These are phyloP conservation scores for Ptychodera flava DNA, from an alignment of 35 echinoderm and acorn worm species.

Conservation along the genomic window DNA sequence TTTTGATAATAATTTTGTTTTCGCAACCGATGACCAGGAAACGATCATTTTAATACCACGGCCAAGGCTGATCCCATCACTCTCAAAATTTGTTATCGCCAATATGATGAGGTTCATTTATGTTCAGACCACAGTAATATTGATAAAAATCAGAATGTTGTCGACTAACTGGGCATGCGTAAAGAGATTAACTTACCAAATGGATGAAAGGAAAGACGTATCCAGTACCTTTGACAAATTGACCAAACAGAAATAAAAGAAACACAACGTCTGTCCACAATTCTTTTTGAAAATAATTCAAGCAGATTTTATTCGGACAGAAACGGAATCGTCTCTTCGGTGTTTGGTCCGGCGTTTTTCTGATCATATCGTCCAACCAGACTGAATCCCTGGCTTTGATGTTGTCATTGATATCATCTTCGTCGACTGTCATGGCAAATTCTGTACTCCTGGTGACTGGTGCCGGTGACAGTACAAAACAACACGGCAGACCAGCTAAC, in stretches of 20 bases:
- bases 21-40: no score
- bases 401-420: slow-evolving; percentile 14
- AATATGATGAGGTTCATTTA: no score
- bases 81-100: no score
- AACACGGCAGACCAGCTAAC: slow-evolving; percentile 75
- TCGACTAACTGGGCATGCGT: no score
- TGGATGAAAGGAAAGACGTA: slow-evolving; percentile 98
- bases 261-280: slow-evolving; percentile 75
- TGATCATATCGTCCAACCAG: slow-evolving; percentile 86
- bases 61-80: no score
- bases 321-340: slow-evolving; percentile 13
- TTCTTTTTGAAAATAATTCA: slow-evolving; percentile 5
- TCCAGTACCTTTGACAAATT: slow-evolving; percentile 81
- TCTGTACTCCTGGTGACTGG: no score
- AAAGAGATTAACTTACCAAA: slow-evolving; percentile 86
- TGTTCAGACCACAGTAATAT: no score
- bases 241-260: slow-evolving; percentile 57
- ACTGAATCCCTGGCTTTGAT: slow-evolving; percentile 24
- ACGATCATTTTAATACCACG: no score
- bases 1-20: no score
- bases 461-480: slow-evolving; percentile 60
- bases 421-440: slow-evolving; percentile 22
- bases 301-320: slow-evolving; percentile 12
- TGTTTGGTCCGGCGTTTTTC: slow-evolving; percentile 13
- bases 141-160: no score